These are phyloP conservation scores for Pseudolaguvia tuberculata DNA, from an alignment of 2,113 vertebrate genomes.

Conservation along the genomic window DNA sequence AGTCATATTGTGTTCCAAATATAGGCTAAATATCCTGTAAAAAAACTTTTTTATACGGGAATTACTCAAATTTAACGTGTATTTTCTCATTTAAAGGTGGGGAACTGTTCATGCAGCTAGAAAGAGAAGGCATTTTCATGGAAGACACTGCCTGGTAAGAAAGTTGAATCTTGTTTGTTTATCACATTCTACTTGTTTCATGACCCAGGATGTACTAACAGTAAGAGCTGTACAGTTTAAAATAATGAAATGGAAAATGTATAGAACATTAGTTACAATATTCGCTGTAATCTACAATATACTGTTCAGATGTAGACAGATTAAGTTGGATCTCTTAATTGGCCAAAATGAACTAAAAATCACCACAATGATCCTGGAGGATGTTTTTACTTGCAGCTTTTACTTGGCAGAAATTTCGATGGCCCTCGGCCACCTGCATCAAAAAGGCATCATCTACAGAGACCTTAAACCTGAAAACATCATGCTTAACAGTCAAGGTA, in stretches of 20 bases:
- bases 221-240: neutral
- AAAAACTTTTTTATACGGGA: too few species aligned
- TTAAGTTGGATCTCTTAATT: constrained; percentile 18
- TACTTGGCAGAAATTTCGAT: constrained; percentile 99
- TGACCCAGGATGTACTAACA: neutral
- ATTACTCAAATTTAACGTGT: too few species aligned
- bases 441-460: constrained; percentile 99
- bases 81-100: constrained; percentile 73
- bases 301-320: constrained; percentile 24
- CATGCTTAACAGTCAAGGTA: constrained; percentile 98
- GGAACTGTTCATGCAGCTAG: constrained; percentile 98
- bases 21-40: too few species aligned
- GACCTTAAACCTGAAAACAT: constrained; percentile 99
- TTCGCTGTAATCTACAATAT: constrained; percentile 2
- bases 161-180: neutral
- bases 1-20: neutral
- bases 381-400: constrained; percentile 76
- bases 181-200: neutral
- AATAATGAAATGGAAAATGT: neutral
- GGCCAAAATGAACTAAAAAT: constrained; percentile 34
- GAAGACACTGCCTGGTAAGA: constrained; percentile 96
- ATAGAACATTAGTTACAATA: neutral
- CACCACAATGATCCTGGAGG: constrained; percentile 45
- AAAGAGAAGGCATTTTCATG: constrained; percentile 98
- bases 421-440: constrained; percentile 97